Base-by-base conservation (phyloP, 2,797 vertebrate genomes). In the Rhadinocentrus ornatus region DNA sequence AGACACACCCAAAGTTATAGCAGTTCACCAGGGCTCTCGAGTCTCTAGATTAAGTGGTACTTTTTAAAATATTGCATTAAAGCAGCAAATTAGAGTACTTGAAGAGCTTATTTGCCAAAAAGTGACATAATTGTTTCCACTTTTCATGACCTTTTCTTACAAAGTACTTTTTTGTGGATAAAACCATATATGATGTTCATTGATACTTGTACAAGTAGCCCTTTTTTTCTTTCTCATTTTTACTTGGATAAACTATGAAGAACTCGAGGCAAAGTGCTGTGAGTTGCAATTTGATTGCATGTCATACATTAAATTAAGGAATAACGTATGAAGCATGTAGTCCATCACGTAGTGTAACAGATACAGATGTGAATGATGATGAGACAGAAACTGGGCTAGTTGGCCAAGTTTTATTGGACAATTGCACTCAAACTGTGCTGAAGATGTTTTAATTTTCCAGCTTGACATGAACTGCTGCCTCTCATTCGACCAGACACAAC, bases 1-100 rank as follows among this genome's bases (percentile, higher is more conserved):
- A 75, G 74, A 78, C 80, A 78, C 85, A 65, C 82, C 74, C 73
- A 52, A 46, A 67, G 4, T 7, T 32, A 34, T 35, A 65, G 10
- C 37, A 27, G 18, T 65, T 16, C 37, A 70, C n/a, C 24, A 7
- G 65, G 54, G 56, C 35, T 35, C 64, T 22, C 20, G 7, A 52
- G 31, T 41, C 24, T 71, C 31, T 31, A 22, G 4, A 60, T 57
- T 67, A 13, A 56, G 20, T 3, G 6, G 7, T 55, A 2, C 60
- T 68, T 60, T 46, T 26, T 44, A 64, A 67, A 35, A 67, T 58
- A 12, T 15, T 13, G 55, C 3, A 35, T 48, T 55, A 64, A 44
- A 50, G 35, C 55, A 18, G 31, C 0, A 16, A 44, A 20, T 37
- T 13, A 7, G 11, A 35, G n/a, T 52, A 2, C 11, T 34, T 2